Evolutionary conservation across 2,888 invertebrate genomes (phyloP).

Genomic region (Pseudeuparius sepicola): DNA sequence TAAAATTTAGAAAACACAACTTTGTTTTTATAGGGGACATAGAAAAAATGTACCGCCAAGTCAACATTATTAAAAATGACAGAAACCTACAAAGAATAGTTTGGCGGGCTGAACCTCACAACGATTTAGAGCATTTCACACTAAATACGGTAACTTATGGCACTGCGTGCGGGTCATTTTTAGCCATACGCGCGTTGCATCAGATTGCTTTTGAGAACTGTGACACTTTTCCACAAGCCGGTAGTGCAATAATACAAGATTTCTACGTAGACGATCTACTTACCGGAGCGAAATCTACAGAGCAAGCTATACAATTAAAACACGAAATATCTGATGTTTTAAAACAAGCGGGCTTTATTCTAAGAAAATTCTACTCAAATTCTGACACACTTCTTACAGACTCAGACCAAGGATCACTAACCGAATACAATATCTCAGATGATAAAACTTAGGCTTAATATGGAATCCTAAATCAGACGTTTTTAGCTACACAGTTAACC

Average conservation of each 20-base stretch:
- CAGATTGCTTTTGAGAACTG: slow-evolving; percentile 6
- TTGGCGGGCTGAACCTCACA: slow-evolving; percentile 3
- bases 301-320: slow-evolving; percentile 7
- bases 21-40: slow-evolving; percentile 12
- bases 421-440: slow-evolving; percentile 7
- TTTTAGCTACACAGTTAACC: slow-evolving; percentile 10
- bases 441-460: slow-evolving; percentile 9
- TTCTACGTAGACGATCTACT: slow-evolving; percentile 18
- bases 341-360: not conserved
- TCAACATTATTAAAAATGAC: slow-evolving; percentile 4
- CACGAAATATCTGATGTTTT: slow-evolving; percentile 2
- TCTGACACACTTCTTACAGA: too few species aligned
- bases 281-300: slow-evolving; percentile 2
- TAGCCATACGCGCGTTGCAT: slow-evolving; percentile 14
- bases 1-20: too few species aligned
- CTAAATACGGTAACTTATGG: slow-evolving; percentile 14
- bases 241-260: slow-evolving; percentile 6
- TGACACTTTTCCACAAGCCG: slow-evolving; percentile 5
- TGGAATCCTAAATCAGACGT: slow-evolving; percentile 13
- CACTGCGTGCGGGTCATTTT: slow-evolving; percentile 7
- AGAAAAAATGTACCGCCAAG: slow-evolving; percentile 13
- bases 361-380: slow-evolving; percentile 12
- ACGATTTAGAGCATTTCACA: slow-evolving; percentile 4
- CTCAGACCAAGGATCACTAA: not conserved
- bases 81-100: slow-evolving; percentile 11